phyloP scores from a whole-genome alignment of 2,113 vertebrate genomes.

The Myodes glareolus region DNA sequence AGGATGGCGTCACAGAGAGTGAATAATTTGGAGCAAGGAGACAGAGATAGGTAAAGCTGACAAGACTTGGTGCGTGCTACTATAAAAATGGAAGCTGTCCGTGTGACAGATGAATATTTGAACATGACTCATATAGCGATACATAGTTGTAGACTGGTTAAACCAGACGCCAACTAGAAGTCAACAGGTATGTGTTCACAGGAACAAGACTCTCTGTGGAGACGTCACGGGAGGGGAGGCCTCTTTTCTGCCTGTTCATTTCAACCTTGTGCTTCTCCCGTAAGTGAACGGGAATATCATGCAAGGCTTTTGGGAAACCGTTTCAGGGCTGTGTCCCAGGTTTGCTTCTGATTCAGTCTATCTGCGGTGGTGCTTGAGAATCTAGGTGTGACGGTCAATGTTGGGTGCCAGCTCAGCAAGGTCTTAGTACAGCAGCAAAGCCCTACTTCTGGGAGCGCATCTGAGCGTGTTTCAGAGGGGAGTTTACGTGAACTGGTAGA shows the following conservation, averaged over 20 bases:
- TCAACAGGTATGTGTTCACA: neutral
- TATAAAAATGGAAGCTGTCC: conserved; percentile 7
- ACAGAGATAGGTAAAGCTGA: neutral
- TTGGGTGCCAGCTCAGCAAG: neutral
- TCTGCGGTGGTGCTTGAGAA: neutral
- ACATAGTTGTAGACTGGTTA: neutral
- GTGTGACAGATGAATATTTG: neutral
- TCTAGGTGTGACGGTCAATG: neutral
- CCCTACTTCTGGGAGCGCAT: neutral
- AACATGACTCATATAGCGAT: neutral
- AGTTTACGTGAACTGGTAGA: neutral
- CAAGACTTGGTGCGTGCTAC: neutral
- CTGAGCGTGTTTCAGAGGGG: neutral
- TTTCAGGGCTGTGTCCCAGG: neutral
- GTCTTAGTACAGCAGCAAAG: no score
- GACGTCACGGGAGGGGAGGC: neutral
- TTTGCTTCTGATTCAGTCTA: neutral
- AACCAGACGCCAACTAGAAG: neutral
- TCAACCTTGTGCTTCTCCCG: neutral
- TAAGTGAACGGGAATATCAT: neutral
- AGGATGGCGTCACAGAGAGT: neutral
- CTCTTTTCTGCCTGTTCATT: neutral
- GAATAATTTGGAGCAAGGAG: neutral
- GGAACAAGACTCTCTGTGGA: neutral
- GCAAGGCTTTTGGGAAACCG: neutral